Evolutionary conservation across 2,888 invertebrate species (phyloP).

Genomic region (Myopa tessellatipennis): DNA sequence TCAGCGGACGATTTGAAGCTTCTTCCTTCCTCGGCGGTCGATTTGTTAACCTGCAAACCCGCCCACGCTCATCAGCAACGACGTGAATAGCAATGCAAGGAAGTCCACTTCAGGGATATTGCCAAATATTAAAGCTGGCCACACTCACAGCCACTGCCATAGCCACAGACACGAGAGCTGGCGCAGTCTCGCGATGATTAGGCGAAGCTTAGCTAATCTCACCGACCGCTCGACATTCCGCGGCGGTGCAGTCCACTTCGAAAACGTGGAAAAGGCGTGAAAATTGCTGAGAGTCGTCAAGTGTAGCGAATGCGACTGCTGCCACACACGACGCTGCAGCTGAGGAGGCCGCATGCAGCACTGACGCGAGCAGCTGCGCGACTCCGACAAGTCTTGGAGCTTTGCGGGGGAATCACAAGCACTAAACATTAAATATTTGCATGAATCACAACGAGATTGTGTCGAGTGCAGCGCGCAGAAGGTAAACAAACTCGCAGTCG

Average conservation of each 20-base stretch:
- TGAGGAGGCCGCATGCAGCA: background rate
- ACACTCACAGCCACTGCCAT: too few relatives aligned
- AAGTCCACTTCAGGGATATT: too few relatives aligned
- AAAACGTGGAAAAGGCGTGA: conserved; percentile 21
- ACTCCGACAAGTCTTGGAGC: background rate
- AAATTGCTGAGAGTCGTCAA: conserved; percentile 31
- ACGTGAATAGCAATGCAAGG: too few relatives aligned
- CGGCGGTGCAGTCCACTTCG: background rate
- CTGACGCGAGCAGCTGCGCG: too few relatives aligned
- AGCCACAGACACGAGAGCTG: background rate
- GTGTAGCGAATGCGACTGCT: conserved; percentile 18
- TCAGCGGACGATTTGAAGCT: too few relatives aligned
- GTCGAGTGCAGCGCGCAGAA: conserved; percentile 3
- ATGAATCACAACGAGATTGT: conserved; percentile 18
- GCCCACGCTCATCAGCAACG: too few relatives aligned
- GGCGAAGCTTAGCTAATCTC: background rate
- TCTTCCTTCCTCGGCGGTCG: too few relatives aligned
- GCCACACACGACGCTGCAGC: conserved; percentile 27
- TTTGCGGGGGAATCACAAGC: background rate
- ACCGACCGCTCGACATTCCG: background rate
- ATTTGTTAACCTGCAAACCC: too few relatives aligned
- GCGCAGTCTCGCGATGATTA: background rate
- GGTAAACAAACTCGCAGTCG: conserved; percentile 49
- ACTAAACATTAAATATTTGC: conserved; percentile 20
- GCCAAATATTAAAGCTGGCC: too few relatives aligned